phyloP scores from a whole-genome alignment of 2,888 invertebrate species.

The Cyaniris semiargus region DNA sequence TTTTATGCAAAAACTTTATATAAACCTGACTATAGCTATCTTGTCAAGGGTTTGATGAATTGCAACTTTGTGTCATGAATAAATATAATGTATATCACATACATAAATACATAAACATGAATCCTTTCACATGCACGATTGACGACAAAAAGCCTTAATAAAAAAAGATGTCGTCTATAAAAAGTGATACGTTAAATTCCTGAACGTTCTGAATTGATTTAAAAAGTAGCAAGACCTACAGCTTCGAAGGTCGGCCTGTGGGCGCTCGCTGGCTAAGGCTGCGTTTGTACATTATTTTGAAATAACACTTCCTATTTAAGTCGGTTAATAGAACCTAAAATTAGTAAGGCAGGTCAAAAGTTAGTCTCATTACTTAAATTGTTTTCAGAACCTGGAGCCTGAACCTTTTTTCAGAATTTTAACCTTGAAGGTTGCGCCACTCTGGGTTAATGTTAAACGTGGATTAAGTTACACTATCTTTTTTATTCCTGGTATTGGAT shows the following conservation, averaged over 20 bases:
- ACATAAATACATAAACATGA: background rate
- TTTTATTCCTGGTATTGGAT: background rate
- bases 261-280: slow-evolving; percentile 18
- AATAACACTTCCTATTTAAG: slow-evolving; percentile 13
- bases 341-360: background rate
- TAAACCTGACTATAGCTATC: background rate
- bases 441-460: background rate
- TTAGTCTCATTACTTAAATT: background rate
- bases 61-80: background rate
- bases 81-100: background rate
- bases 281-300: background rate
- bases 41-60: background rate
- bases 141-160: background rate
- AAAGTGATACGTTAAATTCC: background rate
- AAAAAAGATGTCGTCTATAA: slow-evolving; percentile 2
- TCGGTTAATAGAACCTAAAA: background rate
- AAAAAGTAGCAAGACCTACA: slow-evolving; percentile 5
- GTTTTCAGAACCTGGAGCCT: background rate
- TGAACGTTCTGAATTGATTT: background rate
- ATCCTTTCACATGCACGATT: background rate
- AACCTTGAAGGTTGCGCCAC: background rate
- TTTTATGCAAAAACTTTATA: background rate
- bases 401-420: background rate
- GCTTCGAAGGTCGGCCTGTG: background rate
- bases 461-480: background rate